phyloP scores from a whole-genome alignment of 2,797 vertebrate genomes.

The Epinephelus awoara region DNA sequence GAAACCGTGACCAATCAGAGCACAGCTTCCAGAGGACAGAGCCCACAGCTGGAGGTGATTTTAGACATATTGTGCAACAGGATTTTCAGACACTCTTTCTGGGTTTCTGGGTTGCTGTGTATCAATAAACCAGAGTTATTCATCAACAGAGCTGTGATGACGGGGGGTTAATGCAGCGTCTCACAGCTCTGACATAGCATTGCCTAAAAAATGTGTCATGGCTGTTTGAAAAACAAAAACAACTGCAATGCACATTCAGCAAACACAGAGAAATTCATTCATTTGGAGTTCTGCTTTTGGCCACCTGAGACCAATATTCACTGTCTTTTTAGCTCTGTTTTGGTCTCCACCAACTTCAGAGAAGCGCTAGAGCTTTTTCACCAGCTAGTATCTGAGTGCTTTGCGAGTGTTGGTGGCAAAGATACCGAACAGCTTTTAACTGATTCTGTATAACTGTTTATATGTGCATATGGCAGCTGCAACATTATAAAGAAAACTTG shows the following conservation, averaged over 20 bases:
- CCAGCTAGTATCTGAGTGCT: too few species aligned
- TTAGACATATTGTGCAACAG: conserved; percentile 66
- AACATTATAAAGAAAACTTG: too few species aligned
- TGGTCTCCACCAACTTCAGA: not conserved
- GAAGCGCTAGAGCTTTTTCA: too few species aligned
- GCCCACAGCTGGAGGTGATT: conserved; percentile 33
- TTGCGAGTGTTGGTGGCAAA: too few species aligned
- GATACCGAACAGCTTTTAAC: too few species aligned
- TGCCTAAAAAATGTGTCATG: not conserved
- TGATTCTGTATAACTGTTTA: too few species aligned
- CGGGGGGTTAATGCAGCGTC: conserved; percentile 33
- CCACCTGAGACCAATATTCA: not conserved
- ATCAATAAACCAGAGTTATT: conserved; percentile 20
- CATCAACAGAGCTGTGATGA: conserved; percentile 35
- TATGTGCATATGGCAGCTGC: too few species aligned
- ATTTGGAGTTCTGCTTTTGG: conserved; percentile 6
- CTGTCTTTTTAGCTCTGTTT: conserved; percentile 2
- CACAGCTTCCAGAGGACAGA: conserved; percentile 28
- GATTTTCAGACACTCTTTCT: conserved; percentile 61
- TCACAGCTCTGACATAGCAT: not conserved
- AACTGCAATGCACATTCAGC: not conserved
- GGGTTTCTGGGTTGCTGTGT: conserved; percentile 53
- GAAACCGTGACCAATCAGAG: conserved; percentile 52
- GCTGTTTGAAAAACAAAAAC: not conserved
- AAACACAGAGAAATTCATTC: not conserved